A percentile compares a stretch with the other conserved stretches of the same genome.
phyloP scores from a whole-genome alignment of 2,113 vertebrate genomes.

The Tapirus terrestris region DNA sequence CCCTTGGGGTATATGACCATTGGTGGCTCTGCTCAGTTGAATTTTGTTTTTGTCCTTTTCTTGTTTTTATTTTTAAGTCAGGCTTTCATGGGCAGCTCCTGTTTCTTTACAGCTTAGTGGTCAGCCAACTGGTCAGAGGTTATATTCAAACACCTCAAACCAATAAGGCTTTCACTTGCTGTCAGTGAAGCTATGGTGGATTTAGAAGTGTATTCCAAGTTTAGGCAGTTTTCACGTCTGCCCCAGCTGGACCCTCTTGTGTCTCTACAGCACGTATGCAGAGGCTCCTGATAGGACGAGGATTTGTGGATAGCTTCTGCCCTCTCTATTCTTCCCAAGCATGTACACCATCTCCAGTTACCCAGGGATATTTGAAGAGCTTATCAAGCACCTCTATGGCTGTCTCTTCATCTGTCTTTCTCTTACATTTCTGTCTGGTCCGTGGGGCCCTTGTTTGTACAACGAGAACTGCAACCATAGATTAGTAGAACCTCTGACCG shows the following conservation, averaged over 20 bases:
- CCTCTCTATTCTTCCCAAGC: neutral
- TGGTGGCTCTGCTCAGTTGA: neutral
- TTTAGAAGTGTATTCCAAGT: neutral
- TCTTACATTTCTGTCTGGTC: neutral
- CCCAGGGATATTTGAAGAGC: neutral
- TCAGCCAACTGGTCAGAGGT: neutral
- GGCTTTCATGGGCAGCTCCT: neutral
- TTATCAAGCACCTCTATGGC: neutral
- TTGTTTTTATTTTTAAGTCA: neutral
- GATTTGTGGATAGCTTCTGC: neutral
- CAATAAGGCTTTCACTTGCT: neutral
- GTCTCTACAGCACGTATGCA: neutral
- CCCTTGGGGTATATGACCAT: neutral
- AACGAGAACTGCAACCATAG: neutral
- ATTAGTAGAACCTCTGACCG: neutral
- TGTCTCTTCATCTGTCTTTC: neutral
- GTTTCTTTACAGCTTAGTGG: neutral
- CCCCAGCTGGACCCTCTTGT: neutral
- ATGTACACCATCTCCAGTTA: neutral
- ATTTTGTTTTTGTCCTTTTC: neutral
- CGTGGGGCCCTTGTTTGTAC: neutral
- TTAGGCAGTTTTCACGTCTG: neutral
- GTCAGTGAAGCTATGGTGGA: neutral
- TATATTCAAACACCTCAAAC: neutral
- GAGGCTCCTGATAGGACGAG: neutral